Base-by-base conservation (phyloP, 64 coral and sea anemone genomes). In the Porites lutea region DNA sequence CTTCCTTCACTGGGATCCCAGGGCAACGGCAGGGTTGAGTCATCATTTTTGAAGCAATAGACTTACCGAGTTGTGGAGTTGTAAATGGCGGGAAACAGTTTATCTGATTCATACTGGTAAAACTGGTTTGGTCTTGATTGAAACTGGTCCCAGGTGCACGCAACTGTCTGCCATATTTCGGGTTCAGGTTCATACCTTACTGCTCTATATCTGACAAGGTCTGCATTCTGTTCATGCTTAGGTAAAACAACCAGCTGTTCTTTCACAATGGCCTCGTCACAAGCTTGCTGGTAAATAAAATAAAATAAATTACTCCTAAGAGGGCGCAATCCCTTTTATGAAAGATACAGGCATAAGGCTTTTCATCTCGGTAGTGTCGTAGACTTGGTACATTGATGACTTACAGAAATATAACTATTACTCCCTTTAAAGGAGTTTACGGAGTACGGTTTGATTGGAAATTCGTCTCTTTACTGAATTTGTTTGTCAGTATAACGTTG, bases 141-240 rank as follows among this genome's bases (percentile, higher is more conserved):
- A 49, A 65, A 43, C 77, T 84, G 71, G 72, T 92, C 91, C 91
- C 91, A 92, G 71, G 10, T 59, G 58, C 71, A 59, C 22, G 91
- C 91, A 21, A 75, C 48, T 8, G 66, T 61, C 59, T 92, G 91
- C 91, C 91, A 92, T 64, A 87, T 76, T 16, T 61, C 82, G 9
- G 82, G 62, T 3, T 50, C 57, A 15, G 53, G 23, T 16, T 89
- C 74, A 58, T 75, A 22, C 58, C 47, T 77, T 4, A 53, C 75
- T 23, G 72, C 73, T 77, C 61, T 55, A 22, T 65, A 62, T 67
- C 88, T 73, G 18, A 79, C 88, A 5, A 89, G 13, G 46, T 89
- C 88, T 3, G 74, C 74, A 45, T 89, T 78, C 16, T 83, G 49
- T 67, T 83, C 81, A n/a, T 83, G 81, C 6, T 2, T n/a, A 21